Evolutionary conservation across 2,113 vertebrate species (phyloP).

Genomic region (Albula goreensis): DNA sequence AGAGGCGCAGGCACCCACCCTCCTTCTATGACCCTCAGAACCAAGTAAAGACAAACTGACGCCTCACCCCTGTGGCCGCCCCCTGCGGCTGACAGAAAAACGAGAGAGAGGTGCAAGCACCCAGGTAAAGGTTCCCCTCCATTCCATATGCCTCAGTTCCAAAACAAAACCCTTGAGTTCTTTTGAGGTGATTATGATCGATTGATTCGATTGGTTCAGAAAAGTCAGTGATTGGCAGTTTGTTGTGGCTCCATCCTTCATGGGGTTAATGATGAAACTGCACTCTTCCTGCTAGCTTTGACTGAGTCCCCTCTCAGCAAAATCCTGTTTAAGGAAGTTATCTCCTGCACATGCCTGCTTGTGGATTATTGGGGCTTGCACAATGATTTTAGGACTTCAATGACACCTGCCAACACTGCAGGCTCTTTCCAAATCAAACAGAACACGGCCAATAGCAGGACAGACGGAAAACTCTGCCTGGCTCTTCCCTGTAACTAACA

Average conservation of each 20-base stretch:
- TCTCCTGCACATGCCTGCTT: background rate
- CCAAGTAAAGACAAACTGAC: no score
- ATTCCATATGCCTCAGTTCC: background rate
- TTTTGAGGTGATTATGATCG: no score
- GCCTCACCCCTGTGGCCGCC: no score
- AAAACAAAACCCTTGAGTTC: no score
- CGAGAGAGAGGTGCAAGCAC: no score
- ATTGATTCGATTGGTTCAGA: no score
- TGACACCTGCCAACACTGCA: background rate
- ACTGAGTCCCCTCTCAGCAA: background rate
- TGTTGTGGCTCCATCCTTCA: no score
- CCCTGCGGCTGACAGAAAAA: no score
- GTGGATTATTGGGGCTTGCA: background rate
- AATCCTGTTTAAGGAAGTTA: background rate
- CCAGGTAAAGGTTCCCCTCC: background rate
- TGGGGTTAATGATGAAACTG: no score
- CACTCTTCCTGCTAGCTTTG: background rate
- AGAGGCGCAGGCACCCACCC: no score
- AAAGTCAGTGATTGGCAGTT: no score
- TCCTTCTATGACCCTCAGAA: no score
- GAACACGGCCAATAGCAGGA: background rate
- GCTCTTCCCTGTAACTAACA: background rate
- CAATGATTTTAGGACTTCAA: background rate
- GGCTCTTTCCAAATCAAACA: background rate
- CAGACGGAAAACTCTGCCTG: background rate